Base-by-base conservation (phyloP, 1,140 invertebrate species). In the Conus ventricosus region DNA sequence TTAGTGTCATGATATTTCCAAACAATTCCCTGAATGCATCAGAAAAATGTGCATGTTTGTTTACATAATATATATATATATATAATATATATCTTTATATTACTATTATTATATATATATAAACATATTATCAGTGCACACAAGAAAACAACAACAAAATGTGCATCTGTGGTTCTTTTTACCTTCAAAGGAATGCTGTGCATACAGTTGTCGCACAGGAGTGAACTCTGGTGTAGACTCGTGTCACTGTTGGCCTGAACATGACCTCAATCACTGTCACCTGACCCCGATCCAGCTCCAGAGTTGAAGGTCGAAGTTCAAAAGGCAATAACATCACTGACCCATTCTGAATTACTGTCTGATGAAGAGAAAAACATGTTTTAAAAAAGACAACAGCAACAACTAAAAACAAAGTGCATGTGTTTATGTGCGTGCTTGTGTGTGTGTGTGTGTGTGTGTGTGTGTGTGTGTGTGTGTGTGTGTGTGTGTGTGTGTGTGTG, bases 131-230 rank as follows among this genome's bases (percentile, higher is more conserved):
- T 39, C 57, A 15, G 57, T 60, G 1, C 57, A 60, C 0, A 60
- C 15, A 15, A 60, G 8, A 15, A 4, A 15, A 15, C 57, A 60
- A 15, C 67, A 71, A 71, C 11, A 71, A 71, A n/a, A 23, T 23
- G 11, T 20, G 67, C 15, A 71, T 6, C 8, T 78, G 0, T 78
- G 7, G 7, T 39, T 15, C 11, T 17, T 5, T 17, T 8, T 91
- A 94, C 95, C 95, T 92, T 93, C 0, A 95, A 23, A 20, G 88
- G 95, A 95, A 85, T 95, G 91, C 89, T 92, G 92, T 1, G 94
- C 92, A 53, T 95, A 88, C 95, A 95, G 89, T 95, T 95, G 88
- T 95, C 95, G 93, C 95, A 95, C 75, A 95, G 88, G 55, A 95
- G 92, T 91, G 39, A 95, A 90, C 60, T 94, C 92, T 82, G 2